Percentiles rank a stretch among this genome's conserved stretches.
Evolutionary conservation across 2,888 invertebrate genomes (phyloP).

Genomic region (Erebia aethiops): DNA sequence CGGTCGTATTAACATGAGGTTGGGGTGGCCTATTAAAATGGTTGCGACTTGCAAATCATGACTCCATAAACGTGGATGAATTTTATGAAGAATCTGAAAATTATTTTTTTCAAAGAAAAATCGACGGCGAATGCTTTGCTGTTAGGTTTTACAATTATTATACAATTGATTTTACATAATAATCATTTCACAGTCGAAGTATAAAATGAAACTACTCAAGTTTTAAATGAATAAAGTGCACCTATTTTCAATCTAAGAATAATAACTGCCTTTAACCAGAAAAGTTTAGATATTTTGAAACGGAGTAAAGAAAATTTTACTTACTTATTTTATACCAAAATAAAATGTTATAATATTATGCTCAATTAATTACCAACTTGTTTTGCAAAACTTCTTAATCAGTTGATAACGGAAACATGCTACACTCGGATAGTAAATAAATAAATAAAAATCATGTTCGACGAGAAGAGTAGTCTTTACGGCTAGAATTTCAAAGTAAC

Average conservation of each 20-base stretch:
- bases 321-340: too few relatives aligned
- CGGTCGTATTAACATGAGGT: conserved; percentile 43
- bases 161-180: too few relatives aligned
- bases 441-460: neutral
- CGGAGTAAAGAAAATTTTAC: too few relatives aligned
- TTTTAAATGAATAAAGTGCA: too few relatives aligned
- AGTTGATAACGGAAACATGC: conserved; percentile 5
- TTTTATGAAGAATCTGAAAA: conserved; percentile 32
- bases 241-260: too few relatives aligned
- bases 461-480: conserved; percentile 10
- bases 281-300: too few relatives aligned
- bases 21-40: conserved; percentile 37
- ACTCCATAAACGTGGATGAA: conserved; percentile 40
- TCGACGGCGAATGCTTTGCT: neutral
- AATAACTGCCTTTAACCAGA: too few relatives aligned
- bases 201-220: too few relatives aligned
- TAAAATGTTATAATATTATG: too few relatives aligned
- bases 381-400: neutral
- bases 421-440: neutral
- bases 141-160: too few relatives aligned
- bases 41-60: conserved; percentile 34
- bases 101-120: conserved; percentile 8
- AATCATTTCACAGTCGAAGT: too few relatives aligned
- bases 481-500: conserved; percentile 31
- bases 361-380: conserved; percentile 3